Evolutionary conservation across 2,888 invertebrate genomes (phyloP).

Genomic region (Parapristionchus giblindavisi): DNA sequence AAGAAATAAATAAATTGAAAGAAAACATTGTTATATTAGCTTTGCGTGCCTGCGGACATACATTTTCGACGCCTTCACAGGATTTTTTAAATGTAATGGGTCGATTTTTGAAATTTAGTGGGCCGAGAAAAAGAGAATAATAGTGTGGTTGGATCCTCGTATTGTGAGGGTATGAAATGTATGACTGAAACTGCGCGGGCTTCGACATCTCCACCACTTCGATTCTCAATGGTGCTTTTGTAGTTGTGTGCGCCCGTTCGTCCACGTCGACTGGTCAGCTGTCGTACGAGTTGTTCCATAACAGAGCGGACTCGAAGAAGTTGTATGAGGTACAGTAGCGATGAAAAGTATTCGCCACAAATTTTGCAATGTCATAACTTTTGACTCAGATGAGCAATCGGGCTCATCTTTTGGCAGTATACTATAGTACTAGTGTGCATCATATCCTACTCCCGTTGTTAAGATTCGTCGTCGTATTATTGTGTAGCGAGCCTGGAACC

Average conservation of each 20-base stretch:
- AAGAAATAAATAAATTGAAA: not conserved
- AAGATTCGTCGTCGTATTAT: too few relatives aligned
- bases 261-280: slow-evolving; percentile 70
- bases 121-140: not conserved
- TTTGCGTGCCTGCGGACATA: not conserved
- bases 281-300: slow-evolving; percentile 72
- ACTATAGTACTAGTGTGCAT: too few relatives aligned
- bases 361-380: not conserved
- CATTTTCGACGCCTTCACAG: too few relatives aligned
- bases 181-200: too few relatives aligned
- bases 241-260: slow-evolving; percentile 52
- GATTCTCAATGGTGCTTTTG: too few relatives aligned
- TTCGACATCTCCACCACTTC: too few relatives aligned
- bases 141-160: not conserved
- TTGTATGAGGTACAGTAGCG: slow-evolving; percentile 67
- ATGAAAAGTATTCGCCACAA: not conserved
- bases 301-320: slow-evolving; percentile 64
- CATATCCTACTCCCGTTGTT: too few relatives aligned
- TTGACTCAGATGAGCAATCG: too few relatives aligned
- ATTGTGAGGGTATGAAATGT: too few relatives aligned
- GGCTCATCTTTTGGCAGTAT: too few relatives aligned
- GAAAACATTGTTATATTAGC: not conserved
- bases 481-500: too few relatives aligned
- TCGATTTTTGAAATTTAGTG: too few relatives aligned
- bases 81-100: not conserved